A percentile compares a stretch with the other conserved stretches of the same genome.
phyloP scores from a whole-genome alignment of 1,140 invertebrate genomes.

The Plectrocnemia conspersa region DNA sequence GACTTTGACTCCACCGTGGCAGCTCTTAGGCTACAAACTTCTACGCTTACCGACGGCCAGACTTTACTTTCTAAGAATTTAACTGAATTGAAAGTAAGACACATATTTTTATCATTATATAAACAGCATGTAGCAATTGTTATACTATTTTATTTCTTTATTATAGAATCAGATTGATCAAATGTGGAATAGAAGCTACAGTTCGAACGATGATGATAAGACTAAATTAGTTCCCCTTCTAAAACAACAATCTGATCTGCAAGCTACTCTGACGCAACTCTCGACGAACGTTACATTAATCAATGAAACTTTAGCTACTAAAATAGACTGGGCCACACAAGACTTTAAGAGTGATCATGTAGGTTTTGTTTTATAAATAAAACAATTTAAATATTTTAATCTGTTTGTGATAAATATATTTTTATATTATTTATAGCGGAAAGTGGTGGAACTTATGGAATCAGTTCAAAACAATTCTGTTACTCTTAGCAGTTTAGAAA shows the following conservation, averaged over 20 bases:
- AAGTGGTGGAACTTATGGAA: conserved; percentile 27
- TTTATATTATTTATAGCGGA: conserved; percentile 23
- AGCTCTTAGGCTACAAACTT: conserved; percentile 42
- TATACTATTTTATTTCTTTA: conserved; percentile 3
- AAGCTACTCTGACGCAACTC: conserved; percentile 40
- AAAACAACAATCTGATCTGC: conserved; percentile 45
- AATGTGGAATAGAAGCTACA: conserved; percentile 22
- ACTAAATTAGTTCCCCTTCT: conserved; percentile 39
- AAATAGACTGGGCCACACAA: conserved; percentile 45
- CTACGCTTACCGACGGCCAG: conserved; percentile 42
- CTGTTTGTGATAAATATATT: background rate
- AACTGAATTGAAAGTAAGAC: conserved; percentile 44
- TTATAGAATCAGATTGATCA: conserved; percentile 29
- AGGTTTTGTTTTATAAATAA: conserved; percentile 29
- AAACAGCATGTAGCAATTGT: background rate
- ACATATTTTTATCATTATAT: conserved; percentile 18
- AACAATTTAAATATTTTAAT: conserved; percentile 3
- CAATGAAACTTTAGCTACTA: conserved; percentile 47
- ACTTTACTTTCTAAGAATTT: conserved; percentile 44
- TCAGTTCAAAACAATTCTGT: conserved; percentile 34
- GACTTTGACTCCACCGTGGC: conserved; percentile 44
- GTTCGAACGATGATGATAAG: conserved; percentile 37
- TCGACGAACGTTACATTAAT: conserved; percentile 44
- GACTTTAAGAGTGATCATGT: conserved; percentile 50
- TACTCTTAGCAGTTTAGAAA: conserved; percentile 32